Evolutionary conservation across 37 sponge, comb jelly and placozoan genomes (phyloP).

Genomic region (Haliclona indistincta): DNA sequence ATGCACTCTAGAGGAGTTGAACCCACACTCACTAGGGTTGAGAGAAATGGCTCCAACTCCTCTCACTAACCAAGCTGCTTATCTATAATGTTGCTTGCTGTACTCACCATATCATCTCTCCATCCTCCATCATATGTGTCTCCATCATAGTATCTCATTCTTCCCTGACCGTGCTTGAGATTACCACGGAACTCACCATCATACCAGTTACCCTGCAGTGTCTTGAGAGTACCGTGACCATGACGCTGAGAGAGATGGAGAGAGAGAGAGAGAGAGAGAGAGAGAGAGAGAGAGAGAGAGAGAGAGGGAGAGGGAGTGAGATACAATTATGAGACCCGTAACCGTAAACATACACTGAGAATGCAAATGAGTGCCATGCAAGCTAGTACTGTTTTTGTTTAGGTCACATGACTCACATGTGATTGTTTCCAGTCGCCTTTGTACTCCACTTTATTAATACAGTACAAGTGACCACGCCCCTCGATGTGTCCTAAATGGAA

Average conservation of each 20-base stretch:
- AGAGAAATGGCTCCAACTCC: no score
- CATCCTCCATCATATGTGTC: conserved; percentile 79
- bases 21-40: no score
- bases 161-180: conserved; percentile 69
- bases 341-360: not conserved
- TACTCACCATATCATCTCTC: conserved; percentile 77
- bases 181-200: conserved; percentile 74
- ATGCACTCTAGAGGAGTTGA: no score
- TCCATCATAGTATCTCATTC: conserved; percentile 62
- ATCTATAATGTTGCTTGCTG: no score
- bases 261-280: conserved; percentile 12
- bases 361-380: not conserved
- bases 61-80: no score
- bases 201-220: conserved; percentile 49
- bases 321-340: not conserved
- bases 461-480: conserved; percentile 63
- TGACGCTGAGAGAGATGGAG: conserved; percentile 67
- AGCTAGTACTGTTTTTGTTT: not conserved
- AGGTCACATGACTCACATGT: conserved; percentile 37
- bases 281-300: not conserved
- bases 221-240: conserved; percentile 59
- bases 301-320: not conserved
- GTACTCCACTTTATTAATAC: conserved; percentile 66
- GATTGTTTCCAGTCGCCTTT: conserved; percentile 82
- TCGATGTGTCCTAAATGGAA: conserved; percentile 76